Evolutionary conservation across 2,797 vertebrate species (phyloP).

Genomic region (Hydrocynus forskahlii): DNA sequence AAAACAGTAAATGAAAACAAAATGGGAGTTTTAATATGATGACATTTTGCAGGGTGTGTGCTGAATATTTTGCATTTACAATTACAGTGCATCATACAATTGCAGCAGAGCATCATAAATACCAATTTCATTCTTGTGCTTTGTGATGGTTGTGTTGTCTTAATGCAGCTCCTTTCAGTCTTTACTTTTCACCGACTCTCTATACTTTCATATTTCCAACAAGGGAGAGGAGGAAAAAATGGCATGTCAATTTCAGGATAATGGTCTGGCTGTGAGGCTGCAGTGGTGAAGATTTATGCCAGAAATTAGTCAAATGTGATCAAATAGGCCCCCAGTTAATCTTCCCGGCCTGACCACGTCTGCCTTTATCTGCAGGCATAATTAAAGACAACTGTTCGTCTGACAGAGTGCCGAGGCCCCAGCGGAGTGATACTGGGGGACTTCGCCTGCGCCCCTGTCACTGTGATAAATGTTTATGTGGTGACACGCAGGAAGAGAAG

Average conservation of each 20-base stretch:
- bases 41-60: neutral
- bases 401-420: constrained; percentile 79
- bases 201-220: constrained; percentile 27
- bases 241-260: constrained; percentile 75
- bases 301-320: constrained; percentile 93
- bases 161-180: neutral
- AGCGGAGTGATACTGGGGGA: constrained; percentile 77
- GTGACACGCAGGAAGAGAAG: constrained; percentile 64
- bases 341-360: constrained; percentile 81
- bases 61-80: neutral
- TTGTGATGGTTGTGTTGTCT: neutral
- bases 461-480: constrained; percentile 80
- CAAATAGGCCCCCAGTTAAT: constrained; percentile 87
- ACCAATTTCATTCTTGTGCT: neutral
- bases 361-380: constrained; percentile 82
- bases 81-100: no score
- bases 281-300: constrained; percentile 86
- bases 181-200: neutral
- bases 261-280: constrained; percentile 74
- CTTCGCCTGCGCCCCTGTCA: constrained; percentile 72
- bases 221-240: constrained; percentile 41
- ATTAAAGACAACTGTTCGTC: constrained; percentile 84
- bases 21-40: constrained; percentile 17
- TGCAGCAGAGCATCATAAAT: constrained; percentile 1
- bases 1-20: constrained; percentile 41